These are phyloP conservation scores for Drosophila neonasuta DNA, from an alignment of 2,888 invertebrate species.

Conservation along the genomic window DNA sequence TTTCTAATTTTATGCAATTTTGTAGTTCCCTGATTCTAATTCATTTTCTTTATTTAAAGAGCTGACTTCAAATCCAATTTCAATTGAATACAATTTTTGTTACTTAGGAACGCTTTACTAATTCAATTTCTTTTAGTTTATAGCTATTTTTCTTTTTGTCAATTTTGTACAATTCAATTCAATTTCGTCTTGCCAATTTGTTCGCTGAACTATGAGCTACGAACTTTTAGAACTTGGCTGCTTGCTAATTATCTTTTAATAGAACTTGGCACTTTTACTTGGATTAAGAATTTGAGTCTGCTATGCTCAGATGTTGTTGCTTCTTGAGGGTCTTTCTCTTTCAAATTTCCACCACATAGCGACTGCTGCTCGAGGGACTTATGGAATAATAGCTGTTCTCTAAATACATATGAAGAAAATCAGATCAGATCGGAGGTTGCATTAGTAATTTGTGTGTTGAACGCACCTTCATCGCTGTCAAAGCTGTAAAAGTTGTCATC, in stretches of 20 bases:
- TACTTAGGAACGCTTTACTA: too few species aligned
- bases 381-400: slow-evolving; percentile 80
- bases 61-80: too few species aligned
- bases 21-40: too few species aligned
- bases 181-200: neutral
- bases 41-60: too few species aligned
- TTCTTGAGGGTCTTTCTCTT: too few species aligned
- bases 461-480: slow-evolving; percentile 81
- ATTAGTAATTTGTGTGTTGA: neutral
- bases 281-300: too few species aligned
- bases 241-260: neutral
- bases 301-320: neutral
- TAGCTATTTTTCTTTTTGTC: neutral
- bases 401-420: slow-evolving; percentile 31
- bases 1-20: too few species aligned
- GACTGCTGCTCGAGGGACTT: slow-evolving; percentile 78
- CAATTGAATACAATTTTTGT: too few species aligned
- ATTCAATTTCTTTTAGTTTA: too few species aligned
- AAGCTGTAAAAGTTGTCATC: slow-evolving; percentile 81
- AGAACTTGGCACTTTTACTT: neutral
- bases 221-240: neutral
- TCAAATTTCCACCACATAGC: slow-evolving; percentile 78
- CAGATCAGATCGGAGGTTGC: too few species aligned
- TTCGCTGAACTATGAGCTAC: neutral
- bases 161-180: neutral